Base-by-base conservation (phyloP, 1,140 invertebrate genomes). In the Dreissena rostriformis region DNA sequence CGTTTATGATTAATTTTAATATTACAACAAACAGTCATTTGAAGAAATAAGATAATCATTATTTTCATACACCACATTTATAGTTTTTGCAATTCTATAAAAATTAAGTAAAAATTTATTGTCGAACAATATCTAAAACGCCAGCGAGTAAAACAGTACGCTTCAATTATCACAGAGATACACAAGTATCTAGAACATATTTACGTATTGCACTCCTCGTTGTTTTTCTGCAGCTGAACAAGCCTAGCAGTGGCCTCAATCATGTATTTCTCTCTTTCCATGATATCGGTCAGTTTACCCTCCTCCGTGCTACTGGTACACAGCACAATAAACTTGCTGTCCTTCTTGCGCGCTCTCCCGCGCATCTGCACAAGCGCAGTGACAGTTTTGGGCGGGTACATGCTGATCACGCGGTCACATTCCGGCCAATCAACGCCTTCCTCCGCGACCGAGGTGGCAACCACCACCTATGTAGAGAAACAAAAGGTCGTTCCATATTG, bases 401-500 rank as follows among this genome's bases (percentile, higher is more conserved):
- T 83, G 53, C 86, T 87, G n/a, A 93, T 86, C 28, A 93, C 92
- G 15, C 91, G 89, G 67, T 92, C 87, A 77, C 92, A 92, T 73
- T 90, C 87, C 15, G 91, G 91, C 63, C 92, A 84, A 80, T 93
- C 92, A 49, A 93, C 85, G 0, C 92, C 92, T 82, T 93, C 92
- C 80, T 92, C 91, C 29, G 90, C 90, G 8, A 93, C 91, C 53
- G 91, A 91, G 0, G 92, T 93, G 4, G 92, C 91, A 24, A 93
- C 88, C 6, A 93, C 75, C 12, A 93, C 87, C 63, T 61, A 39
- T 8, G 39, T 39, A 39, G 39, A 39, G 39, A 39, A 39, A 8
- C 2, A 39, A 2, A 39, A 2, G 39, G 8, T 2, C 2, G 39
- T 39, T 39, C 8, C 39, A 39, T 39, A 39, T 39, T 39, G 39